A percentile compares a stretch with the other conserved stretches of the same genome.
phyloP scores from a whole-genome alignment of 2,113 vertebrate genomes.

The Gorsachius goisagi region DNA sequence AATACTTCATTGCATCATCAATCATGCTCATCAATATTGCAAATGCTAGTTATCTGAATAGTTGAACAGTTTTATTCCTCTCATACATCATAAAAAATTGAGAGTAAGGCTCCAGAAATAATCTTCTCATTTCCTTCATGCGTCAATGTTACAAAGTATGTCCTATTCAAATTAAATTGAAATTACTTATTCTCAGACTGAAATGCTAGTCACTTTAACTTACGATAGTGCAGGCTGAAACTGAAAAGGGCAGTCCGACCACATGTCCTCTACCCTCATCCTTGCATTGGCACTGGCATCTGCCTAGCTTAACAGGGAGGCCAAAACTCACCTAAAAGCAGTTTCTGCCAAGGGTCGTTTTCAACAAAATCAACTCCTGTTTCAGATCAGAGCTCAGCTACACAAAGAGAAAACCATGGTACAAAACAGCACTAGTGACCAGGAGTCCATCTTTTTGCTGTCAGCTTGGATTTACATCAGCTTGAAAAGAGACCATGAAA shows the following conservation, averaged over 20 bases:
- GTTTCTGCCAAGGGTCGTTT: background rate
- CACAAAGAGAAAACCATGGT: background rate
- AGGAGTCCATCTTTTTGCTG: background rate
- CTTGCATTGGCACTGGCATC: background rate
- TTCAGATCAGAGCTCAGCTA: background rate
- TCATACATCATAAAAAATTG: constrained; percentile 1
- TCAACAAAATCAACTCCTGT: background rate
- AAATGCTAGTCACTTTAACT: background rate
- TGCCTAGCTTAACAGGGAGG: background rate
- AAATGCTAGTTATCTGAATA: constrained; percentile 22
- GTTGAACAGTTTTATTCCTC: constrained; percentile 10
- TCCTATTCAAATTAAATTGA: background rate
- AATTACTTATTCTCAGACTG: background rate
- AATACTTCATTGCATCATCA: background rate
- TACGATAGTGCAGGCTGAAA: background rate
- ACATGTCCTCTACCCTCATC: background rate
- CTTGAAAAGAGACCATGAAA: background rate
- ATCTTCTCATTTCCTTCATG: constrained; percentile 11
- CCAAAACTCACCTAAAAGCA: background rate
- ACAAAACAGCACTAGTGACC: background rate
- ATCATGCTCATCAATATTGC: constrained; percentile 30
- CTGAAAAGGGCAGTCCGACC: background rate
- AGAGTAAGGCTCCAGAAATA: constrained; percentile 23
- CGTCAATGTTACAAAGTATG: background rate
- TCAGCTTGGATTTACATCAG: background rate